Base-by-base conservation (phyloP, 2,113 vertebrate species). In the Ciconia stormi region DNA sequence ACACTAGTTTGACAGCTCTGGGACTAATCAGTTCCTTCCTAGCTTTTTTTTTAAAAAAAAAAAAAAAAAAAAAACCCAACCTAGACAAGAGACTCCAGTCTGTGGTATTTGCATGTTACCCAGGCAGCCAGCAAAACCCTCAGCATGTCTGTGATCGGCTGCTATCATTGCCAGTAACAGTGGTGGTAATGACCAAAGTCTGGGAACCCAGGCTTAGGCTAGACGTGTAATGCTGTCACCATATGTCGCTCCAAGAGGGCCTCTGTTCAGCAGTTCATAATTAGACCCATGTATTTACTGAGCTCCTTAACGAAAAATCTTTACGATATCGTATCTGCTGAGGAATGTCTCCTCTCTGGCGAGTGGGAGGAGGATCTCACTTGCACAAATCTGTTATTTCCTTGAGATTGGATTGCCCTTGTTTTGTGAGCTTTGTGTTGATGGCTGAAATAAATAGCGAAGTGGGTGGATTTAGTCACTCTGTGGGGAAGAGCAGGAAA, bases 381-480 rank as follows among this genome's bases (percentile, higher is more conserved):
- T 92, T 58, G 70, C 82, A 90, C 58, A 90, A 30, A 85, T 77
- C 73, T 96, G 71, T 82, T 87, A 49, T 17, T 95, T 95, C 89
- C 89, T 66, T 93, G 50, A 56, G 89, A 59, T 9, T 73, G 78
- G 87, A 77, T 90, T 95, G 92, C 58, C 95, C 94, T 88, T 94
- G 84, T 96, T 96, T 90, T 93, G 74, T 81, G 89, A 93, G 89
- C 84, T 96, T 80, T 89, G 93, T 95, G 87, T 38, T 85, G 89
- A 93, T 50, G 91, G 89, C 74, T 95, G 84, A 94, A 94, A 95
- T 91, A 93, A 91, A 96, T 59, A 95, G 82, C 2, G 0, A 66
- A 86, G 93, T 92, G 94, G 89, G 91, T 87, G 95, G 89, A 89
- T 96, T 95, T 95, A 95, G 78, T 77, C 65, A 53, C 56, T 93